Conservation (phyloP, 2,888 invertebrate species). For the Hylaea fasciaria region DNA sequence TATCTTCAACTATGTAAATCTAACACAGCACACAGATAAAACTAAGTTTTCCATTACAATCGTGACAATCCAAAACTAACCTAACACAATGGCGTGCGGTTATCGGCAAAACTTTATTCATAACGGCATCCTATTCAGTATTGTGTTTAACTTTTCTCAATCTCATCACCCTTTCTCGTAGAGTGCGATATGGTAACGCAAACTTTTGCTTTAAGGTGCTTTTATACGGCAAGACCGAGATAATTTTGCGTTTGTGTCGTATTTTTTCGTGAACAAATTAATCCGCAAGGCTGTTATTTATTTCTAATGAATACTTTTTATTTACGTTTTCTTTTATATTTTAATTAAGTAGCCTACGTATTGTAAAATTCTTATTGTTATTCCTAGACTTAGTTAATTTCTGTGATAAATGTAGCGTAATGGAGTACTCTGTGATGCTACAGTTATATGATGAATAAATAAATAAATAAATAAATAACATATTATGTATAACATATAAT, state of each 20-base stretch:
- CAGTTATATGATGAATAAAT: too few species aligned
- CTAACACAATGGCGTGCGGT: slow-evolving; percentile 28
- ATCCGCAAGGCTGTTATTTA: too few species aligned
- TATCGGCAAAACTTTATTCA: slow-evolving; percentile 36
- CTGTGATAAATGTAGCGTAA: too few species aligned
- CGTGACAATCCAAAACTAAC: slow-evolving; percentile 31
- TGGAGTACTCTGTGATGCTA: too few species aligned
- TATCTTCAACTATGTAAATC: background rate
- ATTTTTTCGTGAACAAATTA: too few species aligned
- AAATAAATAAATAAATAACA: too few species aligned
- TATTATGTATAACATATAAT: too few species aligned
- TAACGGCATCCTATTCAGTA: slow-evolving; percentile 31
- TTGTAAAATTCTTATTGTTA: too few species aligned
- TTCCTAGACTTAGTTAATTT: too few species aligned
- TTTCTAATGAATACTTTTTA: too few species aligned
- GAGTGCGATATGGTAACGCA: slow-evolving; percentile 23
- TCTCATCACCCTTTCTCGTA: slow-evolving; percentile 32
- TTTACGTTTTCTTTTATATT: too few species aligned
- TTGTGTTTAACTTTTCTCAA: slow-evolving; percentile 35
- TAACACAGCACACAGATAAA: background rate
- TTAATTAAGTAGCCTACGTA: too few species aligned
- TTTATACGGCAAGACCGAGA: slow-evolving; percentile 2
- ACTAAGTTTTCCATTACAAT: slow-evolving; percentile 17
- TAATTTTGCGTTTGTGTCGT: background rate
- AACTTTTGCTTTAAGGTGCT: slow-evolving; percentile 23